Evolutionary conservation across 2,113 vertebrate species (phyloP).

Genomic region (Gobiocypris rarus): DNA sequence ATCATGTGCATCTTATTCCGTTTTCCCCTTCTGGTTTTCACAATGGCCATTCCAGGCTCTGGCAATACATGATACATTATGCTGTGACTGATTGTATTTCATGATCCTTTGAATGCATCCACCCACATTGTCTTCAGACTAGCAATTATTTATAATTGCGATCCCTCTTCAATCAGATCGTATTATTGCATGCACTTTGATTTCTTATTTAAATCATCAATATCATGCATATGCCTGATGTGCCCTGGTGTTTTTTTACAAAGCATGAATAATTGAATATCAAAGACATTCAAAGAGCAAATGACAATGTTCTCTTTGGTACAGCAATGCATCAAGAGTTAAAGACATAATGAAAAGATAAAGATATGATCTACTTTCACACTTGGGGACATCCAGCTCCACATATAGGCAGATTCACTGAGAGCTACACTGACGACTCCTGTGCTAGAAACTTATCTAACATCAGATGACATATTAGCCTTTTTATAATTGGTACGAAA

Average conservation of each 20-base stretch:
- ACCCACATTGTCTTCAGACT: slow-evolving; percentile 60
- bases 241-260: slow-evolving; percentile 6
- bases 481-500: background rate
- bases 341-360: slow-evolving; percentile 12
- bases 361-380: background rate
- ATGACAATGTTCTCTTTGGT: slow-evolving; percentile 19
- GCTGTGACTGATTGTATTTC: slow-evolving; percentile 48
- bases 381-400: background rate
- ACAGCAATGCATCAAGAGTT: slow-evolving; percentile 27
- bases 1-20: background rate
- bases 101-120: slow-evolving; percentile 65
- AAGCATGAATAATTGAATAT: slow-evolving; percentile 54
- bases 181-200: slow-evolving; percentile 66
- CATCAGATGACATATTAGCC: background rate
- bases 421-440: background rate
- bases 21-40: background rate
- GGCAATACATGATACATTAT: slow-evolving; percentile 45
- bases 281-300: slow-evolving; percentile 37
- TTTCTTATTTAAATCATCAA: slow-evolving; percentile 65
- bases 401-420: background rate
- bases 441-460: background rate
- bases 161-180: slow-evolving; percentile 64
- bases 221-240: slow-evolving; percentile 56
- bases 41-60: slow-evolving; percentile 41
- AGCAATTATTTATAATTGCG: slow-evolving; percentile 74